A percentile compares a stretch with the other conserved stretches of the same genome.
Conservation (phyloP, 2,797 vertebrate genomes). For the Oophaga sylvatica region DNA sequence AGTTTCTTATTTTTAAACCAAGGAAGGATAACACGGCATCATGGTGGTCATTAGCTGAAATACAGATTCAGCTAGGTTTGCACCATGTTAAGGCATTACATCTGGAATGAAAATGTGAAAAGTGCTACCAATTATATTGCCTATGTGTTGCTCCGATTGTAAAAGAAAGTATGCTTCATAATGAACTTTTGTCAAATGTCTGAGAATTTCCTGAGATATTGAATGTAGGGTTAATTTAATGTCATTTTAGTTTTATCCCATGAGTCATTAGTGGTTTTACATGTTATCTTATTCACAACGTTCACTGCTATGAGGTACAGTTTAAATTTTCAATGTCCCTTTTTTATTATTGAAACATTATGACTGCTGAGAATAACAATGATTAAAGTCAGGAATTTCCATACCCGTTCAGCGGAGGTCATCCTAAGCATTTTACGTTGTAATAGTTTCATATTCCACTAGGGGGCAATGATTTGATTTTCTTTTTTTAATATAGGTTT, state of each 20-base stretch:
- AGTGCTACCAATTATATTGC: too few relatives aligned
- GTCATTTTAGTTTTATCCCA: not conserved
- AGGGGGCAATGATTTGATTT: constrained; percentile 24
- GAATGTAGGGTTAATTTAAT: not conserved
- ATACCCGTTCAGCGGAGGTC: not conserved
- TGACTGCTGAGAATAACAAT: not conserved
- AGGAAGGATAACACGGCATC: too few relatives aligned
- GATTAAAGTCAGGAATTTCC: not conserved
- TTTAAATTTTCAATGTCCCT: not conserved
- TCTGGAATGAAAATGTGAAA: too few relatives aligned
- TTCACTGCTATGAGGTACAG: not conserved
- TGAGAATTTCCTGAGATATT: too few relatives aligned
- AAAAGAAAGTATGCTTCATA: too few relatives aligned
- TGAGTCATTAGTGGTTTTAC: not conserved
- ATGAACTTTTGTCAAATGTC: too few relatives aligned
- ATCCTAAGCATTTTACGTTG: not conserved
- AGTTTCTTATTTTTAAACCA: too few relatives aligned
- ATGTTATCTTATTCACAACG: not conserved
- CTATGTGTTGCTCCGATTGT: too few relatives aligned
- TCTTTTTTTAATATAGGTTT: not conserved
- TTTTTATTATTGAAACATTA: not conserved
- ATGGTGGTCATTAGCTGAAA: too few relatives aligned
- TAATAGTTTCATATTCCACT: not conserved
- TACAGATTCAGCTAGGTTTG: too few relatives aligned
- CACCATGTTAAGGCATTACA: too few relatives aligned